Conservation (phyloP, 2,888 invertebrate genomes). For the Limenitis camilla region DNA sequence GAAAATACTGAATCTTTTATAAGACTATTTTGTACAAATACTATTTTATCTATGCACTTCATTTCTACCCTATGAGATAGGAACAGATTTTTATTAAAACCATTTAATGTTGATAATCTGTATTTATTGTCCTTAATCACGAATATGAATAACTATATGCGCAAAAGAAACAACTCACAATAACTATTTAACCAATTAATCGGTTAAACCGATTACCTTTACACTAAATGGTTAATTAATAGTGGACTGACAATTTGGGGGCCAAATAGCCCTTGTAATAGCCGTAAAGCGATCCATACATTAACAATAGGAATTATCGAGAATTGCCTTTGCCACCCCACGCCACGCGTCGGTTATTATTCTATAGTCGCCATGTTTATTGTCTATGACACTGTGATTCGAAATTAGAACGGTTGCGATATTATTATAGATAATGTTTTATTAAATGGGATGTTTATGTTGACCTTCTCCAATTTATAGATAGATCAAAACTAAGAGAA, state of each 20-base stretch:
- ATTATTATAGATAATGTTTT: constrained; percentile 12
- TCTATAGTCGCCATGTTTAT: constrained; percentile 50
- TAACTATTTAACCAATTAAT: constrained; percentile 16
- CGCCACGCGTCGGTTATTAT: constrained; percentile 61
- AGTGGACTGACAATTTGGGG: constrained; percentile 53
- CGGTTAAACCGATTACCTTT: constrained; percentile 42
- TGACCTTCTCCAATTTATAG: not conserved
- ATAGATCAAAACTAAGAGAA: no score
- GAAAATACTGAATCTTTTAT: no score
- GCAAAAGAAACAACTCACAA: not conserved
- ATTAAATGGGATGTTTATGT: not conserved
- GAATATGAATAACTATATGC: no score
- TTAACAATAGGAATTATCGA: constrained; percentile 63
- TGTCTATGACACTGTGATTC: constrained; percentile 42
- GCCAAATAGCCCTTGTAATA: constrained; percentile 53
- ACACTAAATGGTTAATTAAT: constrained; percentile 53
- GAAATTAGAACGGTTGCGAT: constrained; percentile 22
- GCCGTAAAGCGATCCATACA: constrained; percentile 46
- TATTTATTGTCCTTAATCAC: no score
- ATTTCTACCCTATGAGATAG: no score
- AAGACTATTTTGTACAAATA: no score
- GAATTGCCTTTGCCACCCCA: constrained; percentile 40
- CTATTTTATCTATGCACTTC: no score
- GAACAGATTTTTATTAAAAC: no score
- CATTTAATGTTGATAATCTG: no score